A percentile compares a stretch with the other conserved stretches of the same genome.
phyloP scores from a whole-genome alignment of 2,113 vertebrate genomes.

The Erpornis zantholeuca region DNA sequence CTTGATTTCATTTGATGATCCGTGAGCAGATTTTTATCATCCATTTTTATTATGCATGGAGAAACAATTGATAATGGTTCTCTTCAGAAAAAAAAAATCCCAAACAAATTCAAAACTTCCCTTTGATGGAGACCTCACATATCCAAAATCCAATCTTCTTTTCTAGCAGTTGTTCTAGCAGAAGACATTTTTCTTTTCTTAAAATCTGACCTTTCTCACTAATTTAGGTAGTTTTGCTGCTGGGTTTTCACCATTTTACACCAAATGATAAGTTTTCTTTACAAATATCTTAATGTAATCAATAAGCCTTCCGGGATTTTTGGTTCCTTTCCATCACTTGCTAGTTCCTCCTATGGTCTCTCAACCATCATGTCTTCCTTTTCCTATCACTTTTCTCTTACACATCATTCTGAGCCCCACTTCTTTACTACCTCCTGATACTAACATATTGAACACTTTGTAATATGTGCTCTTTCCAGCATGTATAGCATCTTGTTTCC shows the following conservation, averaged over 20 bases:
- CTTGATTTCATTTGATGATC: not conserved
- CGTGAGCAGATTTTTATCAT: not conserved
- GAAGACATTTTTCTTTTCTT: not conserved
- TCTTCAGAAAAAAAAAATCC: not conserved
- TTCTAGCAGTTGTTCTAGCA: not conserved
- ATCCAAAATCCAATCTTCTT: not conserved
- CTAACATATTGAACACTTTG: too few relatives aligned
- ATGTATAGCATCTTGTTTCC: not conserved
- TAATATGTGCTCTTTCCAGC: too few relatives aligned
- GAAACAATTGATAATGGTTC: not conserved
- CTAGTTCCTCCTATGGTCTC: not conserved
- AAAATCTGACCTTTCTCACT: not conserved
- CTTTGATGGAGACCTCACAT: not conserved
- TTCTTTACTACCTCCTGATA: not conserved
- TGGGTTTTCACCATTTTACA: not conserved
- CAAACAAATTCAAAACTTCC: not conserved
- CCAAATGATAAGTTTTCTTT: not conserved
- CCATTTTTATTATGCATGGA: not conserved
- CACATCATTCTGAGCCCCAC: accelerated
- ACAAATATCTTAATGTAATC: not conserved
- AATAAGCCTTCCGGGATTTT: not conserved
- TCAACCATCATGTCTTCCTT: not conserved
- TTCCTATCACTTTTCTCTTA: not conserved
- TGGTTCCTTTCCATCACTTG: not conserved
- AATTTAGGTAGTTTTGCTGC: not conserved